These are phyloP conservation scores for Drosophila suboccidentalis DNA, from an alignment of 2,888 invertebrate genomes.

Conservation along the genomic window DNA sequence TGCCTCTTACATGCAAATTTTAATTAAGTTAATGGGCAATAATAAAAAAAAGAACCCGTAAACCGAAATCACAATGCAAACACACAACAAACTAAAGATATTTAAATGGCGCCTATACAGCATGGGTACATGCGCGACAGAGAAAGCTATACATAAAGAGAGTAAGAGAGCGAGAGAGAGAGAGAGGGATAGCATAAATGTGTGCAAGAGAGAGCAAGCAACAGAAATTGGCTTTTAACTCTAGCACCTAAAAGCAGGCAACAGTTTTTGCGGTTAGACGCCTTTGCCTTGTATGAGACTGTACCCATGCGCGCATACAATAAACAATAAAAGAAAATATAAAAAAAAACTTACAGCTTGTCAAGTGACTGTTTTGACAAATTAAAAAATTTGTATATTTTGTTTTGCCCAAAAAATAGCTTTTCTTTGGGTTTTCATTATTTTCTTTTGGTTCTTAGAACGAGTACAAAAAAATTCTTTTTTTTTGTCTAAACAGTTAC, in stretches of 20 bases:
- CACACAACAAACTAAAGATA: conserved; percentile 14
- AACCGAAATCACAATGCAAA: conserved; percentile 10
- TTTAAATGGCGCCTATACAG: conserved; percentile 1
- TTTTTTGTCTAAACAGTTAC: neutral
- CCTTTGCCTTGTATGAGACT: conserved; percentile 17
- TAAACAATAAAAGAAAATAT: neutral
- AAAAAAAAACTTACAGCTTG: neutral
- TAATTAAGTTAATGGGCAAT: conserved; percentile 49
- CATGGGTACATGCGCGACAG: conserved; percentile 34
- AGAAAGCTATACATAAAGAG: neutral
- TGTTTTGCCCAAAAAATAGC: neutral
- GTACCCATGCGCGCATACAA: conserved; percentile 23
- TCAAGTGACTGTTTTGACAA: conserved; percentile 2
- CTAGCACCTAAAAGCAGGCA: conserved; percentile 45
- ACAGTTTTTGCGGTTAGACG: conserved; percentile 13
- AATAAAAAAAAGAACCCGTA: conserved; percentile 2
- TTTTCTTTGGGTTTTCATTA: neutral
- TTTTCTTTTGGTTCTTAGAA: neutral
- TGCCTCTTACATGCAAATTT: conserved; percentile 36
- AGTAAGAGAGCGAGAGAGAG: conserved; percentile 18
- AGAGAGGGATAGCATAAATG: neutral
- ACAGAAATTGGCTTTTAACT: conserved; percentile 12
- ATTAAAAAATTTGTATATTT: neutral
- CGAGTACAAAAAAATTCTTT: neutral
- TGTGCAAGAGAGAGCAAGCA: neutral